Evolutionary conservation across 2,888 invertebrate genomes (phyloP), one percentile per base, ranked within the genome.

Genomic region (Habrosyne pyritoides): DNA sequence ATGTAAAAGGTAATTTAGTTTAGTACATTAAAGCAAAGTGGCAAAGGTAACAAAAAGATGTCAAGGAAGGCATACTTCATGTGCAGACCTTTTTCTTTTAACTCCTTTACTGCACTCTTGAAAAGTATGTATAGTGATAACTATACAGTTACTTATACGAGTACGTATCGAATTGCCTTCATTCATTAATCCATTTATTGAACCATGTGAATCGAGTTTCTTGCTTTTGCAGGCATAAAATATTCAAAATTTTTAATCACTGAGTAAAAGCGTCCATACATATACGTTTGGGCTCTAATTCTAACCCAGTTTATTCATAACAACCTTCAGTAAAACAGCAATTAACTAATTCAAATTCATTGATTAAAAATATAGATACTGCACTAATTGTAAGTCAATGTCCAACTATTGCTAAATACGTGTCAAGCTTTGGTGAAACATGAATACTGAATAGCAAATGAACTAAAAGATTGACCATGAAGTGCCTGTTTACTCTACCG

Each of bases 401-500:
- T 3, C 14, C 14, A 36, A n/a, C 14, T 5, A 33, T 33, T 33
- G 10, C 12, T 33, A 33, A 33, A 33, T 33, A 12, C 2, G 12
- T 42, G 5, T 18, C n/a, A 18, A 42, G 8, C 2, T 7, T 18
- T 18, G 12, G 2, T n/a, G n/a, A 6, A 42, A 42, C 64, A 57
- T 53, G 55, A 52, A 49, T 61, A 55, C 58, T 56, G 56, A 58
- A 59, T 56, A 52, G 52, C 55, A 61, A 59, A 54, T 58, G 61
- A 63, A 57, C 28, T 49, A 49, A 48, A 49, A 42, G 28, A 26
- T 28, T 26, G 52, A 47, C 47, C 53, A 53, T 56, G 50, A 42
- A n/a, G 52, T 42, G 24, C n/a, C 26, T 72, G 63, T 72, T 73
- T 74, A 74, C 69, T 72, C 67, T 73, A 67, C 63, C 67, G 63